Conservation (phyloP, 2,113 vertebrate species). For the Acanthisitta chloris region DNA sequence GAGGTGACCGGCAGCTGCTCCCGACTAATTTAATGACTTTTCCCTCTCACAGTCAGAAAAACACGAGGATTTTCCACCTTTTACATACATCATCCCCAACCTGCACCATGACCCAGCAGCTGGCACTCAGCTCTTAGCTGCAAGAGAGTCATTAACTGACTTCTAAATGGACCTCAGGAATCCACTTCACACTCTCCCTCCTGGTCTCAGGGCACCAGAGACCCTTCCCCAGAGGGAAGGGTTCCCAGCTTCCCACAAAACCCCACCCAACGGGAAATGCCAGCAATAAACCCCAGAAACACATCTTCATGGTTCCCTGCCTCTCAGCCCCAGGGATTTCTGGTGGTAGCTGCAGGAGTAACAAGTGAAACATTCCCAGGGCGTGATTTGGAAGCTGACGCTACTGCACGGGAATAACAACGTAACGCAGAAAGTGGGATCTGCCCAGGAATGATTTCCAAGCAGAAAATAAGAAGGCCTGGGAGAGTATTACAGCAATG, state of each 20-base stretch:
- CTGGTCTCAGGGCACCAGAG: rapidly evolving
- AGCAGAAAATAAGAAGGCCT: neutral
- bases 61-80: neutral
- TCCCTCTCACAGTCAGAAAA: neutral
- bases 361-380: neutral
- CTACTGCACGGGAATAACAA: neutral
- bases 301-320: neutral
- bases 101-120: neutral
- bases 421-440: neutral
- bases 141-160: too few relatives aligned
- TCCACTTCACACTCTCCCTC: neutral
- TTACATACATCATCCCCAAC: neutral
- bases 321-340: neutral
- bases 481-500: neutral
- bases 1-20: neutral
- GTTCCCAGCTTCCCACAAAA: too few relatives aligned
- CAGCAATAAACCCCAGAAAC: neutral
- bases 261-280: rapidly evolving
- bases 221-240: too few relatives aligned
- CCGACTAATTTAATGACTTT: neutral
- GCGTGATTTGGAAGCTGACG: neutral
- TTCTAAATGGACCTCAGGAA: rapidly evolving
- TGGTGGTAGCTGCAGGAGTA: neutral
- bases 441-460: neutral
- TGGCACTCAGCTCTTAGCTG: neutral